Conservation (phyloP, 2,113 vertebrate species). For the Nicator chloris region DNA sequence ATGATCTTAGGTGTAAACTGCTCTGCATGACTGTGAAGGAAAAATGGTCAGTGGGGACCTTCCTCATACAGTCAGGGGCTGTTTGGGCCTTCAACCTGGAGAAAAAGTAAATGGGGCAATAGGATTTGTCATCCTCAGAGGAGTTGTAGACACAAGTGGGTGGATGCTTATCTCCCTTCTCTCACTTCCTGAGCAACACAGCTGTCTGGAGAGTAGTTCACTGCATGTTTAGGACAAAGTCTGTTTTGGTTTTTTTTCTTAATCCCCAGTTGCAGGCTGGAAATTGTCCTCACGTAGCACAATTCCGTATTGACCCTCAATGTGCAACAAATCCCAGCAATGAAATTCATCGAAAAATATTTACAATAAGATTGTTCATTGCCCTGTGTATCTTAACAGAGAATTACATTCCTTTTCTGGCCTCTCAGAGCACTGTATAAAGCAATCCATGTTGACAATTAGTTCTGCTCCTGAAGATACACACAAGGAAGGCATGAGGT, state of each 20-base stretch:
- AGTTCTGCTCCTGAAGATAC: background rate
- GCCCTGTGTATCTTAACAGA: background rate
- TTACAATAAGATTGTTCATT: background rate
- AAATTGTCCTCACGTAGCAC: background rate
- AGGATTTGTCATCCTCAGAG: background rate
- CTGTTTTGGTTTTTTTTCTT: background rate
- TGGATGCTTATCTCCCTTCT: background rate
- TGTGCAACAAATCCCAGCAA: background rate
- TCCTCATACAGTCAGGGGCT: background rate
- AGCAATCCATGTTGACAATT: background rate
- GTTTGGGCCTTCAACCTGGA: background rate
- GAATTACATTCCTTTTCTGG: background rate
- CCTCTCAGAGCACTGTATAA: background rate
- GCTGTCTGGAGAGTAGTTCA: background rate
- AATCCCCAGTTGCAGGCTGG: background rate
- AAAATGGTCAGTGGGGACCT: background rate
- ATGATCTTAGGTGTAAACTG: background rate
- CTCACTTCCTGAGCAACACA: background rate
- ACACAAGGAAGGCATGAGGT: background rate
- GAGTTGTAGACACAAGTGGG: background rate
- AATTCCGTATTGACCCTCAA: background rate
- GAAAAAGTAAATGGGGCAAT: background rate
- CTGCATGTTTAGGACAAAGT: background rate
- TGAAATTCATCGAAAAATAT: background rate
- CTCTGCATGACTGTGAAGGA: background rate